Evolutionary conservation across 2,113 vertebrate species (phyloP).

Genomic region (Halcyon senegalensis): DNA sequence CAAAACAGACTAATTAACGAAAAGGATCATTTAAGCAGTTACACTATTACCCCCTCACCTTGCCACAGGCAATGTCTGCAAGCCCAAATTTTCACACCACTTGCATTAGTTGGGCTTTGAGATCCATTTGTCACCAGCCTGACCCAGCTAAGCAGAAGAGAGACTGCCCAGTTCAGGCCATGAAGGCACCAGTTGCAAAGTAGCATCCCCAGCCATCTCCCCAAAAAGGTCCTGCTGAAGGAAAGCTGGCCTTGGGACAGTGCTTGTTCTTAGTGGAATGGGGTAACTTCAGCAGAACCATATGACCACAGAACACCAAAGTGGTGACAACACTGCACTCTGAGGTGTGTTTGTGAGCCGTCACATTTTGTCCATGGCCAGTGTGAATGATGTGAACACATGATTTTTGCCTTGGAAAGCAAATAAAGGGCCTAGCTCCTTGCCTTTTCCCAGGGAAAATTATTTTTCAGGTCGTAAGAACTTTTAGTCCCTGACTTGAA

Average conservation of each 20-base stretch:
- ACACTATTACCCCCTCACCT: background rate
- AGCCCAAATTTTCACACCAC: background rate
- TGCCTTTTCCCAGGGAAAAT: background rate
- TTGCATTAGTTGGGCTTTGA: background rate
- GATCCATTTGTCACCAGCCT: background rate
- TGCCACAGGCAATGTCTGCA: background rate
- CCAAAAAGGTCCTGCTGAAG: background rate
- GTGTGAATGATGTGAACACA: rapidly evolving
- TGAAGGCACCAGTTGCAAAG: background rate
- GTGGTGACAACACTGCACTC: background rate
- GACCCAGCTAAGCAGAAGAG: background rate
- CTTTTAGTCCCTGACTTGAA: background rate
- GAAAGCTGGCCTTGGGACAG: background rate
- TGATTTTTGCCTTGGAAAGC: background rate
- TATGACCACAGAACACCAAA: background rate
- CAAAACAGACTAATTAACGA: background rate
- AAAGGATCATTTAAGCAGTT: background rate
- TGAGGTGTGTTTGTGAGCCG: rapidly evolving
- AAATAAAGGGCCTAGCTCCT: background rate
- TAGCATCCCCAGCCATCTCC: background rate
- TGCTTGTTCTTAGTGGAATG: rapidly evolving
- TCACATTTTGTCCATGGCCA: background rate
- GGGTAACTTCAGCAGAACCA: background rate
- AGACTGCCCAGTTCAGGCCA: background rate
- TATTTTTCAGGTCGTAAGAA: background rate